Base-by-base conservation (phyloP, 64 coral and sea anemone genomes). In the Montipora cactus region DNA sequence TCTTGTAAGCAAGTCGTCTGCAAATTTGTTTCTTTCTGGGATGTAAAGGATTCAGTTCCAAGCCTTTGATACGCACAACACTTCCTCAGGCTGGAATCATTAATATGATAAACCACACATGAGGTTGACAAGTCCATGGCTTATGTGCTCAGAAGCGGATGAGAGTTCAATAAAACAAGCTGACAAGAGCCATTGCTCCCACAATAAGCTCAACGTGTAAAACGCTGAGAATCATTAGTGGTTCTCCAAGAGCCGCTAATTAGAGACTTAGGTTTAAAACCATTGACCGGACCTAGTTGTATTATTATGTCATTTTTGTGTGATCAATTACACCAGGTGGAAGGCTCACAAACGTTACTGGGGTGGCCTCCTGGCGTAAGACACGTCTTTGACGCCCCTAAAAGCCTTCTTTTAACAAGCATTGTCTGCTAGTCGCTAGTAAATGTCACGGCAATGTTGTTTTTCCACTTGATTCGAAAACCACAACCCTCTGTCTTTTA, bases 241-340 rank as follows among this genome's bases (percentile, higher is more conserved):
- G 84, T 76, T 84, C 46, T 8, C 78, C 74, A 87, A 93, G 92
- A 81, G 59, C 84, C 83, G 84, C 92, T 93, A 93, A 93, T 93
- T 93, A 93, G 83, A 75, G 76, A 69, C 67, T 79, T 58, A 80
- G 78, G 74, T 47, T 58, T 78, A 81, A 57, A 20, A 81, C 83
- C 68, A 93, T 87, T 93, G 72, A 88, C 59, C 5, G 55, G 55
- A 73, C 16, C 59, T 85, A 66, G 77, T 79, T 93, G 83, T 0
- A 76, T 75, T 51, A 93, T 93, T 93, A 84, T 88, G 79, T 88
- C 59, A 48, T 51, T 44, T 88, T 79, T 87, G 83, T 93, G 74
- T 92, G 72, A 84, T 92, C 69, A 92, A 74, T 86, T 66, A 77
- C 45, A 69, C 83, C 92, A 88, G 92, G 84, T 88, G 84, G 59